Conservation (phyloP, 2,888 invertebrate genomes). For the Ochropleura plecta region DNA sequence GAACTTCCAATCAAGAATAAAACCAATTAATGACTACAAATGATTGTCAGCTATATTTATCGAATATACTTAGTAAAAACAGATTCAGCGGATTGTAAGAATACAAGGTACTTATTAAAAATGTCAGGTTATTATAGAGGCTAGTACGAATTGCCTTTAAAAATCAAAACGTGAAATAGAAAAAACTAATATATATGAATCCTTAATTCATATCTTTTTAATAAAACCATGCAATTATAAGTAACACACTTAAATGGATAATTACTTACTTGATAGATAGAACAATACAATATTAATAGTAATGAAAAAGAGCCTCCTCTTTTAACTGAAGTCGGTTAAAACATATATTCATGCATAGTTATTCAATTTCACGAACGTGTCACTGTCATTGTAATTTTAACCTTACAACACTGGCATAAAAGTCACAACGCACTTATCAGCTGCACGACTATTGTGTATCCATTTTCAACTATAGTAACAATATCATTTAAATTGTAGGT, state of each 20-base stretch:
- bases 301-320: neutral
- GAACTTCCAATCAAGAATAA: neutral
- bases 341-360: neutral
- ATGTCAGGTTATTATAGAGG: slow-evolving; percentile 4
- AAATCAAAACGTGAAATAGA: neutral
- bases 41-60: neutral
- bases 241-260: neutral
- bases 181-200: too few relatives aligned
- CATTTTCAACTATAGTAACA: slow-evolving; percentile 44
- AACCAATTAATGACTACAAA: neutral
- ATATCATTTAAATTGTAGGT: slow-evolving; percentile 15
- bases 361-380: neutral
- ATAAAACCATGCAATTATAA: too few relatives aligned
- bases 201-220: too few relatives aligned
- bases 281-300: neutral
- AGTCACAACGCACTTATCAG: neutral
- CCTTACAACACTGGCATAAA: neutral
- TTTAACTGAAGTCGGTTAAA: neutral
- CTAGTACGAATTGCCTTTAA: neutral
- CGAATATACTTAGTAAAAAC: neutral
- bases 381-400: neutral
- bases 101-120: slow-evolving; percentile 20
- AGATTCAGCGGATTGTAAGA: neutral
- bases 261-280: neutral
- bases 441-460: neutral